phyloP scores from a whole-genome alignment of 2,113 vertebrate genomes.

The Gopherus flavomarginatus region DNA sequence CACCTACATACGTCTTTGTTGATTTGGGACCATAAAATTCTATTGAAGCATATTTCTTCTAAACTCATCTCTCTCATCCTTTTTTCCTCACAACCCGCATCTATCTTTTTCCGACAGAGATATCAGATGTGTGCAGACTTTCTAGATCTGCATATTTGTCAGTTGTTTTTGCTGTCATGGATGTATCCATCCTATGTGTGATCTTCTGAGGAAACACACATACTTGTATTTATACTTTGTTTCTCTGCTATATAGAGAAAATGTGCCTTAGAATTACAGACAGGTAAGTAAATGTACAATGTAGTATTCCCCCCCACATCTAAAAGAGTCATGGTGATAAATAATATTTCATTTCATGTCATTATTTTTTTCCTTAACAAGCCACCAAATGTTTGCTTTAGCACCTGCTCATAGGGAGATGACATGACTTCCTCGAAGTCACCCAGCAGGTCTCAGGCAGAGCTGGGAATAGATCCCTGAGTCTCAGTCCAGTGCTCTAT shows the following conservation, averaged over 20 bases:
- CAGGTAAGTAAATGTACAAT: background rate
- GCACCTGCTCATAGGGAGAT: background rate
- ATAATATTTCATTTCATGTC: conserved; percentile 30
- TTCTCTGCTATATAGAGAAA: background rate
- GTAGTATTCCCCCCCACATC: background rate
- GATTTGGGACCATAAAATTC: background rate
- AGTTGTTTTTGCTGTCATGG: conserved; percentile 25
- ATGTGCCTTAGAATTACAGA: background rate
- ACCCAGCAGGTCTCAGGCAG: rapidly evolving
- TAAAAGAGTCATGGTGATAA: background rate
- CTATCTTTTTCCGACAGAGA: conserved; percentile 22
- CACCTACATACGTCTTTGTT: background rate
- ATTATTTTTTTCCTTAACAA: conserved; percentile 2
- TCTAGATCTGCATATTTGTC: conserved; percentile 12
- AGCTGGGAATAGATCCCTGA: background rate
- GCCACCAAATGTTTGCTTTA: background rate
- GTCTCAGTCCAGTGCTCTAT: background rate
- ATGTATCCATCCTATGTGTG: conserved; percentile 21
- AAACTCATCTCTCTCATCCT: background rate
- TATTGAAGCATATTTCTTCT: background rate
- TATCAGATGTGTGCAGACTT: background rate
- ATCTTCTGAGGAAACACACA: conserved; percentile 1
- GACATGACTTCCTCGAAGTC: background rate
- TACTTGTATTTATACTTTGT: background rate
- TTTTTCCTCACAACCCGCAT: conserved; percentile 38